Evolutionary conservation across 2,113 vertebrate genomes (phyloP), one percentile per base, ranked within the genome.

Genomic region (Phocoena phocoena): DNA sequence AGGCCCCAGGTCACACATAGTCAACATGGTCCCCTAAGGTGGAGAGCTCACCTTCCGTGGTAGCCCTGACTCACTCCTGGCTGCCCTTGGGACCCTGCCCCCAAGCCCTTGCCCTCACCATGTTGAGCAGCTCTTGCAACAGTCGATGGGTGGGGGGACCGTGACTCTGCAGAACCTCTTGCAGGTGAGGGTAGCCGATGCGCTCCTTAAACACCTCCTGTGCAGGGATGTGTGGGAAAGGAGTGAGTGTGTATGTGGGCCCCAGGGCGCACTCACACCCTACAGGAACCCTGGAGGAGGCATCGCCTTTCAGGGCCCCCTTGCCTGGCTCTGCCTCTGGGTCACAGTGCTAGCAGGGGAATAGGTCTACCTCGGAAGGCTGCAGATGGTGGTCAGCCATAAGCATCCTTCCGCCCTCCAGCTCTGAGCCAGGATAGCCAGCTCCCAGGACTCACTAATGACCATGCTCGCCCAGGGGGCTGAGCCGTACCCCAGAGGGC

Each of bases 121-220:
- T 99, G 99, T 99, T 99, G 98, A 99, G 99, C 77, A 99, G 98
- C 97, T 99, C 99, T 97, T 99, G 99, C 47, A 99, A 97, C 58
- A 99, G 99, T n/a, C 99, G 98, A 55, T 99, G 99, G 96, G 99
- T 99, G 50, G 99, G 99, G 76, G 99, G 99, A 47, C 99, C 99
- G 73, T 99, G 99, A 98, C 99, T 99, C 98, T 98, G 99, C 93
- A 99, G 98, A 71, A 99, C 99, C 94, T 99, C 99, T 5, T 99
- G 99, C 90, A 99, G 98, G 96, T 99, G 99, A 2, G 99, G 96
- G 95, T 99, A 99, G 96, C 99, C 99, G 0, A 99, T 99, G 93
- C 99, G 99, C 88, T 99, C 99, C 98, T 99, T 99, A 97, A 99
- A 99, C 90, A 99, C 99, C 98, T 99, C 99, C 99, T 99, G 98